These are phyloP conservation scores for Cyrtorhinus lividipennis DNA, from an alignment of 1,140 invertebrate genomes.

Conservation along the genomic window DNA sequence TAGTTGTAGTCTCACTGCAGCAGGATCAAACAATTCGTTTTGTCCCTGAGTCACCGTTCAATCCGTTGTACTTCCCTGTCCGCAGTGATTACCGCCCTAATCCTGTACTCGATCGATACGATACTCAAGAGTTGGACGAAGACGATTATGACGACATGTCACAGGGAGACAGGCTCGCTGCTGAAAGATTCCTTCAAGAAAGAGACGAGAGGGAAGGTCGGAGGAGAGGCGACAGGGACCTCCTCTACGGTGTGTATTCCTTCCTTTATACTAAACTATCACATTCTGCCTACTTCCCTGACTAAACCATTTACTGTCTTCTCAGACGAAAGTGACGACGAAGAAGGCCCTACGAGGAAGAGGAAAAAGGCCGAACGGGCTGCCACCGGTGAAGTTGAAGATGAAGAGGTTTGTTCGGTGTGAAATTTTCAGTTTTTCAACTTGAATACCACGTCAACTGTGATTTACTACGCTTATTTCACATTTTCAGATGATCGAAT, in stretches of 20 bases:
- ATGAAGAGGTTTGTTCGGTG: constrained; percentile 41
- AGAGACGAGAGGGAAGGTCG: constrained; percentile 63
- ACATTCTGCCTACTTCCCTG: neutral
- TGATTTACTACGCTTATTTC: constrained; percentile 4
- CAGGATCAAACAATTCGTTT: neutral
- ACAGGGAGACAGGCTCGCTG: constrained; percentile 65
- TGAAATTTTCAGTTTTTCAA: neutral
- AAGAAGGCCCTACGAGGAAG: constrained; percentile 45
- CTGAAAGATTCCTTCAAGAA: constrained; percentile 71
- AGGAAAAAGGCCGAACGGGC: constrained; percentile 76
- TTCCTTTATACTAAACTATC: neutral
- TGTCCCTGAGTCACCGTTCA: too few species aligned
- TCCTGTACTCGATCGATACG: constrained; percentile 88
- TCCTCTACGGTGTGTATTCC: constrained; percentile 45
- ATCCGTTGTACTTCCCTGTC: too few species aligned
- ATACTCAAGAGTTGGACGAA: constrained; percentile 62
- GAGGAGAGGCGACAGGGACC: constrained; percentile 60
- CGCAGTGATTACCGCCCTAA: constrained; percentile 91
- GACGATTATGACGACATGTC: constrained; percentile 82
- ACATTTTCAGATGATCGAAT: constrained; percentile 65
- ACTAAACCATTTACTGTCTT: constrained; percentile 18
- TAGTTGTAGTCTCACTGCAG: too few species aligned
- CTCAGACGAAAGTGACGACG: constrained; percentile 58
- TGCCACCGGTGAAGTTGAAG: constrained; percentile 56
- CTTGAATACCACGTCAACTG: neutral